Base-by-base conservation (phyloP, 2,888 invertebrate genomes). In the Pyrgus malvae region DNA sequence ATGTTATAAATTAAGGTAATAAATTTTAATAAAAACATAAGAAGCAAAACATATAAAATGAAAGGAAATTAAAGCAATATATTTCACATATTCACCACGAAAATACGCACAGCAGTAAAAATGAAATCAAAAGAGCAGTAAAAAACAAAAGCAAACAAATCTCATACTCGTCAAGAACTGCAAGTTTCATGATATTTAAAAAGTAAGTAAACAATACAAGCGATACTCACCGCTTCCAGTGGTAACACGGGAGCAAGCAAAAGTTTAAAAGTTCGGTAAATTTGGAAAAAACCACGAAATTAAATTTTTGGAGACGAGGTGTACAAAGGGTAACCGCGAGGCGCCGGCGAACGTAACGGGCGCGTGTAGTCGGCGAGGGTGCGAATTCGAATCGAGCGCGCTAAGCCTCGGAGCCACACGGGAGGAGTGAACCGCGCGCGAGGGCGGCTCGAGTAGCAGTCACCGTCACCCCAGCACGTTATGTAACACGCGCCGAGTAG, bases 401-500 rank as follows among this genome's bases (percentile, higher is more conserved):
- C 65, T 48, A 62, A 66, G 60, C 63, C 50, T 57, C 51, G 60
- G 56, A 57, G 64, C n/a, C 23, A 17, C 17, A 6, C 38, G 57
- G 65, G 17, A 35, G 62, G 66, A 69, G 60, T 71, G 72, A 75
- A 70, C 79, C 76, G 78, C 70, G 50, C 78, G 70, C 78, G 64
- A 65, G 72, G 70, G 78, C 78, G 74, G 76, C 70, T 72, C 72
- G 72, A 68, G 63, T 68, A 67, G 67, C 70, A 82, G 74, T 84
- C 75, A 68, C 74, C 72, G 67, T 76, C 76, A 66, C 68, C 67
- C 69, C 67, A 58, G 69, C 62, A 65, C 69, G 66, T 87, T 88
- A 88, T 68, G 75, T 87, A 87, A 86, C 79, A 62, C 73, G 71
- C 76, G 72, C 80, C 73, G 67, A 62, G 69, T 68, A 69, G 72